phyloP scores from a whole-genome alignment of 1,140 invertebrate species.

The Drosophila sp. region DNA sequence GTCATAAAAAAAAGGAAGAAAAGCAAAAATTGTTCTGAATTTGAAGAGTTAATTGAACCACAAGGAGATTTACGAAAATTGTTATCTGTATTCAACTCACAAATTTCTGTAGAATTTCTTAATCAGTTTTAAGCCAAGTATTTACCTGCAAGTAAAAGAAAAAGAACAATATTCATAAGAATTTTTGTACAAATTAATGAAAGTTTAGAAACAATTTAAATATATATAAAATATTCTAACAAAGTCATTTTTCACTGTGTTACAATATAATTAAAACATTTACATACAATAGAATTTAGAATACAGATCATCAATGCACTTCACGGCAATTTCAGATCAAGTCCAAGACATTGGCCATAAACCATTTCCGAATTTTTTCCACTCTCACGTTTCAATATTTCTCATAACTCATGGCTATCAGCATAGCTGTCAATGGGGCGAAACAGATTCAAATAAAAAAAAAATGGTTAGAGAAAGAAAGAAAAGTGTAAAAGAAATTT shows the following conservation, averaged over 20 bases:
- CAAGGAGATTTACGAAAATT: constrained; percentile 43
- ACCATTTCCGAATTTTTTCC: constrained; percentile 34
- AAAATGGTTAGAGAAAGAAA: constrained; percentile 15
- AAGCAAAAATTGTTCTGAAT: constrained; percentile 21
- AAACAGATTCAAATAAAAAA: constrained; percentile 33
- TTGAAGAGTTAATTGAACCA: constrained; percentile 69
- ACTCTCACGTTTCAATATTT: constrained; percentile 35
- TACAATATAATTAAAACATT: not conserved
- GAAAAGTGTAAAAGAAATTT: constrained; percentile 44
- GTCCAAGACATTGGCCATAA: constrained; percentile 35
- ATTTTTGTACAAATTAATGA: too few relatives aligned
- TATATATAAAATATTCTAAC: not conserved
- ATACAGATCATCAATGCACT: not conserved
- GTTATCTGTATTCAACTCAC: constrained; percentile 11
- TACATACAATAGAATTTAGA: not conserved
- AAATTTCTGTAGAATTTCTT: not conserved
- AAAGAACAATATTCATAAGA: not conserved
- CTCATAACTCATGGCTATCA: constrained; percentile 48
- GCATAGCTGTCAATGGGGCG: constrained; percentile 41
- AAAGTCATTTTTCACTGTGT: not conserved
- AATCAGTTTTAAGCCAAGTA: not conserved
- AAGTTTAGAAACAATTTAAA: too few relatives aligned
- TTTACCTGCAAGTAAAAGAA: constrained; percentile 43
- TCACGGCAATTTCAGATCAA: constrained; percentile 11
- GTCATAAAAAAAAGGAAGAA: constrained; percentile 53